Evolutionary conservation across 1,140 invertebrate genomes (phyloP).

Genomic region (Apis cerana): DNA sequence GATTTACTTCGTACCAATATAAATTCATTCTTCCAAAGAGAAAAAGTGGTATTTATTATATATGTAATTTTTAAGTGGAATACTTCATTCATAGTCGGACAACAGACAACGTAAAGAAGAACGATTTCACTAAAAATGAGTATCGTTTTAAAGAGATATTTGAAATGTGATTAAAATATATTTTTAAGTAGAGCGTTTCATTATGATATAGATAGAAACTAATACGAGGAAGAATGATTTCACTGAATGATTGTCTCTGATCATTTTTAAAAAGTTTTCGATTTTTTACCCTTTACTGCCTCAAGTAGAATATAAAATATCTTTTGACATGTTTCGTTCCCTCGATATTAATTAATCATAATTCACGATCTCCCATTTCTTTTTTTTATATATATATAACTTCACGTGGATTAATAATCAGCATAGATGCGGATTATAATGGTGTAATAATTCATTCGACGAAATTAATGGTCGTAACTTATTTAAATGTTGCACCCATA

Average conservation of each 20-base stretch:
- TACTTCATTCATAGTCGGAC: no score
- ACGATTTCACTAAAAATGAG: background rate
- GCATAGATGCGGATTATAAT: background rate
- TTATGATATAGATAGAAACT: no score
- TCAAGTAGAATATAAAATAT: slow-evolving; percentile 6
- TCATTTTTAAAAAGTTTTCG: slow-evolving; percentile 2
- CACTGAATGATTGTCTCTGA: background rate
- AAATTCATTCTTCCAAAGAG: background rate
- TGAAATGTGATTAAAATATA: background rate
- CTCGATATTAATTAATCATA: slow-evolving; percentile 41
- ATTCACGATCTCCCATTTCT: background rate
- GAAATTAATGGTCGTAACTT: slow-evolving; percentile 16
- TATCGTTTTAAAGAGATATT: no score
- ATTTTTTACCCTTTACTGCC: background rate
- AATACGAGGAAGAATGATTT: background rate
- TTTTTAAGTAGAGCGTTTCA: background rate
- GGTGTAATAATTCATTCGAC: background rate
- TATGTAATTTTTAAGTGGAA: background rate
- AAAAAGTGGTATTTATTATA: background rate
- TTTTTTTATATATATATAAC: slow-evolving; percentile 4
- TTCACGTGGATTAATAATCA: slow-evolving; percentile 12
- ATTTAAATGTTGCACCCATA: background rate
- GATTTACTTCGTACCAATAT: background rate
- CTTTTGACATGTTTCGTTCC: slow-evolving; percentile 17
- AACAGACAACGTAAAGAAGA: background rate